These are phyloP conservation scores for Crotalus helleri DNA, from an alignment of 2,113 vertebrate species.

Conservation along the genomic window DNA sequence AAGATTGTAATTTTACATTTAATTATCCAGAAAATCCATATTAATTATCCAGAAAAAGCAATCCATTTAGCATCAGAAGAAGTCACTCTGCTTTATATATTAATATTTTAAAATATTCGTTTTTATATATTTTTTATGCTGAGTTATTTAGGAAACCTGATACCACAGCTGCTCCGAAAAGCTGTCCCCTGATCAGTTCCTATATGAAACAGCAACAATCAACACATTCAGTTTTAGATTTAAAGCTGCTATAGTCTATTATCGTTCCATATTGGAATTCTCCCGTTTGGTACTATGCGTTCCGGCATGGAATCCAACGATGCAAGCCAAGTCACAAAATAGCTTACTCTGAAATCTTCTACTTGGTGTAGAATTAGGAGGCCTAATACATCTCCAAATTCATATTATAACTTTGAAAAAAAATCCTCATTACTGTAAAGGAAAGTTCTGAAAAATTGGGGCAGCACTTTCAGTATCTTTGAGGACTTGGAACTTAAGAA, in stretches of 20 bases:
- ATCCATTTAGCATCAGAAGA: conserved; percentile 35
- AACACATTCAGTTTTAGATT: not conserved
- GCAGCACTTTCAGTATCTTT: not conserved
- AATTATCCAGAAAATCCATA: conserved; percentile 23
- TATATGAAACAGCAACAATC: conserved; percentile 11
- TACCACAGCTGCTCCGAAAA: not conserved
- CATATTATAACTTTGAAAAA: not conserved
- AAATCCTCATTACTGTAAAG: not conserved
- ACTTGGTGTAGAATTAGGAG: not conserved
- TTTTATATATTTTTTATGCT: not conserved
- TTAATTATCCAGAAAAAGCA: conserved; percentile 27
- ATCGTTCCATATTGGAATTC: not conserved
- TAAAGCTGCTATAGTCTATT: not conserved
- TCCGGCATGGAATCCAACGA: not conserved
- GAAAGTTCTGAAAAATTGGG: not conserved
- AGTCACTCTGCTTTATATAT: conserved; percentile 12
- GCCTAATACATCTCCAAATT: not conserved
- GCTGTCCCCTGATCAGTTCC: fast-evolving
- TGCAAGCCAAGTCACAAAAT: not conserved
- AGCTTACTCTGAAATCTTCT: not conserved
- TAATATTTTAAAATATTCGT: conserved; percentile 18
- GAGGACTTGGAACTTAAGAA: not conserved
- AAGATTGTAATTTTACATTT: conserved; percentile 42
- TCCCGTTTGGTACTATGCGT: not conserved
- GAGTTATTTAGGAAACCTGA: not conserved